Percentiles rank a stretch among this genome's conserved stretches.
Evolutionary conservation across 2,888 invertebrate species (phyloP).

Genomic region (Minunthozetes semirufus): DNA sequence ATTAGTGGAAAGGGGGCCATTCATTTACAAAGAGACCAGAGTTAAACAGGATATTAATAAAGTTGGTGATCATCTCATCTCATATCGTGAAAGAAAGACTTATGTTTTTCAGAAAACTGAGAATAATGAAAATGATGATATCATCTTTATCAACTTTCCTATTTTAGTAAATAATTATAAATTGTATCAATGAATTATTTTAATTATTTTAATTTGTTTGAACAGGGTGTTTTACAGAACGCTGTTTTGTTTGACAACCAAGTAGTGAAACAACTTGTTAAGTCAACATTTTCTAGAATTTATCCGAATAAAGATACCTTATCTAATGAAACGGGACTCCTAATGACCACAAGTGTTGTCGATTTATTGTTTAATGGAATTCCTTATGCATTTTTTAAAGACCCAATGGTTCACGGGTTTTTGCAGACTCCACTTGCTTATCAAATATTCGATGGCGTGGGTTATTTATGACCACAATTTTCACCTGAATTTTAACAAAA

Average conservation of each 20-base stretch:
- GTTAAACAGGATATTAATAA: neutral
- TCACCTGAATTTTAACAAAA: too few relatives aligned
- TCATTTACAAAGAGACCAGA: slow-evolving; percentile 22
- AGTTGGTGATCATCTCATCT: neutral
- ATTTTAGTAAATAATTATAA: neutral
- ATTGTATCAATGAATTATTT: too few relatives aligned
- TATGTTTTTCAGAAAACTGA: neutral
- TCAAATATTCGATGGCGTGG: too few relatives aligned
- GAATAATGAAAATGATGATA: neutral
- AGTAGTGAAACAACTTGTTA: too few relatives aligned
- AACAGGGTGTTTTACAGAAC: too few relatives aligned
- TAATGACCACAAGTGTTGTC: neutral
- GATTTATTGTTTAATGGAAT: neutral
- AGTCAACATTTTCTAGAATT: too few relatives aligned
- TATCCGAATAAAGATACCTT: neutral
- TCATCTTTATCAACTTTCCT: slow-evolving; percentile 18
- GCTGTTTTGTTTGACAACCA: too few relatives aligned
- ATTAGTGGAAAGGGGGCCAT: slow-evolving; percentile 29
- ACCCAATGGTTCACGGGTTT: neutral
- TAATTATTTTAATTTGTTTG: too few relatives aligned
- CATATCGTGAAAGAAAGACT: slow-evolving; percentile 6
- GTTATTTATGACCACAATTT: too few relatives aligned
- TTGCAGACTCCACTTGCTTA: too few relatives aligned
- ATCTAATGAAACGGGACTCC: neutral
- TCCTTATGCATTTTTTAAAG: neutral